Evolutionary conservation across 2,888 invertebrate genomes (phyloP).

Genomic region (Andrena haemorrhoa): DNA sequence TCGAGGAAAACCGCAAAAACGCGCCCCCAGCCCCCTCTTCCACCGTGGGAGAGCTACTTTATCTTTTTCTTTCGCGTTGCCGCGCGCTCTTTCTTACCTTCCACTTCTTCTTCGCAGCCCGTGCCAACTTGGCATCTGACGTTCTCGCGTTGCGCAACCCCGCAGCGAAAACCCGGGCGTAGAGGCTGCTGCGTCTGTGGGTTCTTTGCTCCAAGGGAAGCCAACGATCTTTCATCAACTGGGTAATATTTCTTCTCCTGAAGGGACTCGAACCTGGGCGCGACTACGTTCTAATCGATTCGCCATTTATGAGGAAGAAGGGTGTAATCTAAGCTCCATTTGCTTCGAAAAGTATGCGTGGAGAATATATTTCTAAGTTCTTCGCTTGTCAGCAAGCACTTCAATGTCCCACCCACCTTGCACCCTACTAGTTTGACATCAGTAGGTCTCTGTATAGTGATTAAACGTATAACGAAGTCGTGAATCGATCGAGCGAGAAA

Average conservation of each 20-base stretch:
- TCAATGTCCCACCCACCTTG: no score
- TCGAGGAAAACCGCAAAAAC: constrained; percentile 54
- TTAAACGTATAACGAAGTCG: no score
- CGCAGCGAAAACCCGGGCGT: constrained; percentile 7
- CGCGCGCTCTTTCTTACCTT: not conserved
- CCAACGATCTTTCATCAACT: constrained; percentile 30
- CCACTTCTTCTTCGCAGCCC: not conserved
- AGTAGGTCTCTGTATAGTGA: no score
- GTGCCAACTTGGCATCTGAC: constrained; percentile 60
- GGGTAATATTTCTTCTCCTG: not conserved
- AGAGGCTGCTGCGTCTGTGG: not conserved
- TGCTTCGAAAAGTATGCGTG: no score
- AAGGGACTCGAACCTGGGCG: not conserved
- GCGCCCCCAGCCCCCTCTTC: constrained; percentile 20
- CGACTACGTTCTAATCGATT: not conserved
- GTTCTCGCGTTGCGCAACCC: constrained; percentile 48
- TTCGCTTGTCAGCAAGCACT: no score
- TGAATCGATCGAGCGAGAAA: no score
- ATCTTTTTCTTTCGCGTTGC: not conserved
- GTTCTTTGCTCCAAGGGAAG: constrained; percentile 39
- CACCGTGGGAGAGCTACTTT: not conserved
- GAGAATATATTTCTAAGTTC: no score
- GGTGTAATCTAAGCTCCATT: no score
- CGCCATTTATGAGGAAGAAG: no score
- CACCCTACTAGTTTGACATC: no score